Percentiles rank a stretch among this genome's conserved stretches.
phyloP scores from a whole-genome alignment of 2,888 invertebrate genomes.

The Folsomia candida region DNA sequence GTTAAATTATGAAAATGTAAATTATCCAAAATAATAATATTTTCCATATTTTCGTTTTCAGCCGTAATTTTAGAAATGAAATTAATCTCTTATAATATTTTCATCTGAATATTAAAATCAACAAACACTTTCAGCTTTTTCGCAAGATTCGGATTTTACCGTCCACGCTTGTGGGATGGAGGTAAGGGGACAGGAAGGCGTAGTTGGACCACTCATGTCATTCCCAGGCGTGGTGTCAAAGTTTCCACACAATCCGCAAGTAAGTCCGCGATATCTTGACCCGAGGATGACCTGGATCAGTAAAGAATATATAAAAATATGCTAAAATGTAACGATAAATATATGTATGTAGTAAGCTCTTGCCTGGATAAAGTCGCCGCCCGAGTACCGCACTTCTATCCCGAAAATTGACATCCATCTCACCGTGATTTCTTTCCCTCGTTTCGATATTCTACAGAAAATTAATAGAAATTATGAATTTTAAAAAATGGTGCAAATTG shows the following conservation, averaged over 20 bases:
- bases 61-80: no score
- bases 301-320: no score
- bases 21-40: no score
- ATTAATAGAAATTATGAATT: no score
- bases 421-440: conserved; percentile 40
- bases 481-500: no score
- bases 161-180: conserved; percentile 35
- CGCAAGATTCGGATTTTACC: conserved; percentile 8
- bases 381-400: conserved; percentile 42
- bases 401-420: conserved; percentile 17
- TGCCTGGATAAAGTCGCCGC: conserved; percentile 9
- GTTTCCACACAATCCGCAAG: conserved; percentile 48
- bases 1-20: no score
- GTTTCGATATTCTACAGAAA: conserved; percentile 31
- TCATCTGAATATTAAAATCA: no score
- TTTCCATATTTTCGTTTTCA: no score
- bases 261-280: conserved; percentile 34
- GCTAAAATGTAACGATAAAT: no score
- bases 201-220: conserved; percentile 40
- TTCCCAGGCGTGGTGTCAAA: conserved; percentile 45
- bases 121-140: conserved; percentile 12
- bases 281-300: not conserved
- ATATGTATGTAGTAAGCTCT: no score
- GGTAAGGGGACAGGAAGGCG: conserved; percentile 26
- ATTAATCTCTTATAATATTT: no score